Base-by-base conservation (phyloP, 2,797 vertebrate species). In the Clarias platycephalus region DNA sequence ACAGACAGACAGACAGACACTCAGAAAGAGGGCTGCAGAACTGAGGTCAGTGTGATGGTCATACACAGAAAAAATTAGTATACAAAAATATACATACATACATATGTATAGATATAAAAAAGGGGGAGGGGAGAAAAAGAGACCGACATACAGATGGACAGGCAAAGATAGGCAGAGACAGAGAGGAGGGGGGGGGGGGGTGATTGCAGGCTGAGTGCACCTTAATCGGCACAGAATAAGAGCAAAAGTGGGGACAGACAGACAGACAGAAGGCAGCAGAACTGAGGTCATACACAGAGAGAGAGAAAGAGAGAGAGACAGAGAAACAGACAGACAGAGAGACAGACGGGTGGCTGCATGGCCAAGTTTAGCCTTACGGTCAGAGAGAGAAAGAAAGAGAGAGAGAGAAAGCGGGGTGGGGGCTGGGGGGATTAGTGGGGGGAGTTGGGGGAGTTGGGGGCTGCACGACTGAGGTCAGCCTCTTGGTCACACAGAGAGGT, bases 401-500 rank as follows among this genome's bases (percentile, higher is more conserved):
- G 26, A 18, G 31, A 66, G 26, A 66, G 8, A 4, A 3, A 31
- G 18, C 49, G 26, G 34, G 15, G 31, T 1, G 1, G 31, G 31
- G 31, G 31, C 3, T 20, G 31, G 34, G 16, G 20, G 66, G 2
- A 3, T 34, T 34, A 3, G 31, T 2, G 22, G 18, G 20, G 28
- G 24, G 20, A 57, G 18, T 62, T 5, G 76, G 12, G 74, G 22
- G 18, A 8, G 1, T 5, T 4, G 9, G 44, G 44, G 49, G n/a
- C 22, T 6, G 58, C n/a, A 58, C 2, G 13, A 20, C 28, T 8
- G 44, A 77, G 81, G 81, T 86, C 86, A 84, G 28, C 81, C 62
- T 80, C 79, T 85, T 44, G 88, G 86, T 81, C 83, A 83, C 79
- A 53, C 26, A 16, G 63, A 12, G 82, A 86, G 84, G 85, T 66